phyloP scores from a whole-genome alignment of 2,113 vertebrate genomes.

The Oxygymnocypris stewartii region DNA sequence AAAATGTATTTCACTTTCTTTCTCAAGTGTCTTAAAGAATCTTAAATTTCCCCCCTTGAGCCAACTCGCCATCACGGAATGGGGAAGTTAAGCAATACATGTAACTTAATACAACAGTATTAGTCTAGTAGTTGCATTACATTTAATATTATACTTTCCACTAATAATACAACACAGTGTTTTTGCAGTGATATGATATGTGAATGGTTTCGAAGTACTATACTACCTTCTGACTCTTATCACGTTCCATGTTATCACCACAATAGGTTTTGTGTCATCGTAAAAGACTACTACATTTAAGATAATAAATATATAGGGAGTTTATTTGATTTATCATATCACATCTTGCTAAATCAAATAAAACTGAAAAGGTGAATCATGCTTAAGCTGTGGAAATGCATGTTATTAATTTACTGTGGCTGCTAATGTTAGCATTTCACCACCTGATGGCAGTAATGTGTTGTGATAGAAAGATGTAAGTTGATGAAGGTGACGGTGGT shows the following conservation, averaged over 20 bases:
- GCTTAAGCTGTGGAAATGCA: not conserved
- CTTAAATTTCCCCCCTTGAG: too few species aligned
- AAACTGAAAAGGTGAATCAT: not conserved
- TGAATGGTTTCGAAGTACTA: not conserved
- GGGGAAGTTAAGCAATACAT: not conserved
- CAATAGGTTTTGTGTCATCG: not conserved
- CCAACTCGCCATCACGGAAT: not conserved
- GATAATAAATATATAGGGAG: not conserved
- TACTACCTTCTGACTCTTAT: not conserved
- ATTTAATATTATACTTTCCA: too few species aligned
- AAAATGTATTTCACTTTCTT: too few species aligned
- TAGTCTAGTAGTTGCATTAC: too few species aligned
- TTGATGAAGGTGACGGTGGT: not conserved
- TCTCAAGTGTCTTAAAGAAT: too few species aligned
- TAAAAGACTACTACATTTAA: not conserved
- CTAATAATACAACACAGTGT: too few species aligned
- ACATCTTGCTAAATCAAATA: not conserved
- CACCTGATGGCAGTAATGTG: slow-evolving; percentile 35
- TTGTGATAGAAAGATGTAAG: not conserved
- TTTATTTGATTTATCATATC: not conserved
- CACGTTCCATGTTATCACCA: not conserved
- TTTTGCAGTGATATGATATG: too few species aligned
- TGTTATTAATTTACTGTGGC: not conserved
- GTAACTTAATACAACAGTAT: too few species aligned
- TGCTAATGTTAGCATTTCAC: not conserved